Evolutionary conservation across 2,888 invertebrate species (phyloP).

Genomic region (Drosophila kambysellisi): DNA sequence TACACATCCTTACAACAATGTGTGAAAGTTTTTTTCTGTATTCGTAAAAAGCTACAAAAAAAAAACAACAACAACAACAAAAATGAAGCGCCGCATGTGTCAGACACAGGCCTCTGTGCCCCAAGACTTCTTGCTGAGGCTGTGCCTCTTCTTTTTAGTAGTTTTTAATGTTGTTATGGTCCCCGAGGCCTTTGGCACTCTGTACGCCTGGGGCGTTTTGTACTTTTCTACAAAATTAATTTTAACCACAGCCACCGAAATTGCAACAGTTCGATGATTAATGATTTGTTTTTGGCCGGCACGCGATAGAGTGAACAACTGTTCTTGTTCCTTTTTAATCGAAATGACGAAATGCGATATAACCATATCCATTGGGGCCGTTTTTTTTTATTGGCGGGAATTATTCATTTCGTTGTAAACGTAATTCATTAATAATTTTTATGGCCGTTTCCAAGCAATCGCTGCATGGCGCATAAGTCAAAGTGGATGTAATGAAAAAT

Average conservation of each 20-base stretch:
- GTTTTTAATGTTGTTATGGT: conserved; percentile 80
- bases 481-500: conserved; percentile 23
- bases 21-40: conserved; percentile 81
- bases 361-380: conserved; percentile 11
- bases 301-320: conserved; percentile 68
- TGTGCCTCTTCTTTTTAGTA: conserved; percentile 58
- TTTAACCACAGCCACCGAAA: conserved; percentile 71
- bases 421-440: conserved; percentile 72
- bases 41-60: conserved; percentile 23
- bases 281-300: conserved; percentile 79
- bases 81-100: conserved; percentile 79
- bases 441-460: conserved; percentile 42
- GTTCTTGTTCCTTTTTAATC: conserved; percentile 36
- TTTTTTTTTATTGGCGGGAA: conserved; percentile 51
- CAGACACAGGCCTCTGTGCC: conserved; percentile 69
- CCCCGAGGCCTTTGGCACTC: conserved; percentile 67
- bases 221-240: conserved; percentile 74
- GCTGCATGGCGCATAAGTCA: conserved; percentile 58
- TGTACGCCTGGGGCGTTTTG: conserved; percentile 64
- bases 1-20: conserved; percentile 78
- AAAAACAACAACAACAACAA: conserved; percentile 5
- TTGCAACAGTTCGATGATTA: conserved; percentile 80
- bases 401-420: conserved; percentile 72
- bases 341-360: conserved; percentile 61
- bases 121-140: neutral